These are phyloP conservation scores for Campylorhamphus procurvoides DNA, from an alignment of 2,113 vertebrate species.

Conservation along the genomic window DNA sequence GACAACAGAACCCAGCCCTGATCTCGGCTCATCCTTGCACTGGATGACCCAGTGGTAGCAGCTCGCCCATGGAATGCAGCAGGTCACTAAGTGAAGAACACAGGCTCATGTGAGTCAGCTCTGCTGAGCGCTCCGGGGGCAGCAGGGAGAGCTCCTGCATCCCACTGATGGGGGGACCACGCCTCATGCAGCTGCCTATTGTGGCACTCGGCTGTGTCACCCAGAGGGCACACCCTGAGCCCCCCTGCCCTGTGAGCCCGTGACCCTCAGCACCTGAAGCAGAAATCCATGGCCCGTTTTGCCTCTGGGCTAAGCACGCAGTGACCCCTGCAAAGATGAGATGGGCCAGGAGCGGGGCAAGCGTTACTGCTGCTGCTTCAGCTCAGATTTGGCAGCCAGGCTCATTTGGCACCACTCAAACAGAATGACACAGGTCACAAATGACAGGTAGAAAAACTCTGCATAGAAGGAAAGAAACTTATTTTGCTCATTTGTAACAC, in stretches of 20 bases:
- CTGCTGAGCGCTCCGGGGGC: background rate
- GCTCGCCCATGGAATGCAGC: background rate
- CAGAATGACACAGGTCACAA: background rate
- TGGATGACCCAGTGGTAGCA: background rate
- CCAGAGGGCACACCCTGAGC: background rate
- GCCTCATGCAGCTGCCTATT: background rate
- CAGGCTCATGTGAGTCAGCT: accelerated
- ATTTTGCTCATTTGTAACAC: background rate
- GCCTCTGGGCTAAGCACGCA: background rate
- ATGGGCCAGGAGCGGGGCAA: background rate
- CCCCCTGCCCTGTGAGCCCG: background rate
- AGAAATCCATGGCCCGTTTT: background rate
- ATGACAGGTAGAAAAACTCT: background rate
- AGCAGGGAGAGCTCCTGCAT: background rate
- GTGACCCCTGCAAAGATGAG: background rate
- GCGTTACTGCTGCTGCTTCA: background rate
- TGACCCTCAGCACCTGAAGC: background rate
- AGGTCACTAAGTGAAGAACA: background rate
- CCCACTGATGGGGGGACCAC: background rate
- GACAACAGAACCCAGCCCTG: background rate
- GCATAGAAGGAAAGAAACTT: background rate
- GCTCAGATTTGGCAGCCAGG: background rate
- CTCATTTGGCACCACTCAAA: background rate
- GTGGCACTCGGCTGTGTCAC: background rate
- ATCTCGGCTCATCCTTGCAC: background rate